Evolutionary conservation across 92 coral and sea anemone genomes (phyloP), one percentile per base, ranked within the genome.

Genomic region (Porites divaricata): DNA sequence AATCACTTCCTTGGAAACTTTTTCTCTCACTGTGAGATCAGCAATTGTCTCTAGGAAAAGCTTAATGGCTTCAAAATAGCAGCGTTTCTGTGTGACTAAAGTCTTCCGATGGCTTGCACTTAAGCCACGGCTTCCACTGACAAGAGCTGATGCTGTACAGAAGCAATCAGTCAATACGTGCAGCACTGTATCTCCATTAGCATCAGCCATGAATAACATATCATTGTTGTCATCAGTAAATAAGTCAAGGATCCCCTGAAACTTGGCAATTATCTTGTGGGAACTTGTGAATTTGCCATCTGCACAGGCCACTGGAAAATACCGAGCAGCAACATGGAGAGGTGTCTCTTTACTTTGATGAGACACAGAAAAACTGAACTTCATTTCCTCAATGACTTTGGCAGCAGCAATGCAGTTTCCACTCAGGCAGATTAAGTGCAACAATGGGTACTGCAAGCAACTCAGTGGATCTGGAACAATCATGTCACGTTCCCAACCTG

Each of bases 391-490:
- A 1, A 58, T 6, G 9, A 67, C 51, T 26, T 35, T 67, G 9
- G 28, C 8, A 6, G 19, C 66, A 23, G 81, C 74, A 67, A 78
- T 4, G 53, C 26, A 51, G 64, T 68, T 56, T 68, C 88, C 88
- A 64, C 76, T 51, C 49, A 85, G 35, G 48, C 71, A 71, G 49
- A 70, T 20, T 41, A 85, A 62, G 70, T 85, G 88, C 8, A 74
- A 45, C 28, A 85, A 45, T 23, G 88, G 88, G 53, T 54, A 53
- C 5, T 67, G 77, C 25, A 85, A 66, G 45, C 68, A 35, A 26
- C 69, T 77, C 22, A 67, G 48, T 51, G 70, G 71, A 68, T 85
- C 89, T 2, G 89, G 89, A 77, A 85, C 89, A 67, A 28, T 54
- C 57, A 21, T 78, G 59, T 85, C 62, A 12, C 48, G 61, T 41